Evolutionary conservation across 2,888 invertebrate genomes (phyloP).

Genomic region (Sicus ferrugineus): DNA sequence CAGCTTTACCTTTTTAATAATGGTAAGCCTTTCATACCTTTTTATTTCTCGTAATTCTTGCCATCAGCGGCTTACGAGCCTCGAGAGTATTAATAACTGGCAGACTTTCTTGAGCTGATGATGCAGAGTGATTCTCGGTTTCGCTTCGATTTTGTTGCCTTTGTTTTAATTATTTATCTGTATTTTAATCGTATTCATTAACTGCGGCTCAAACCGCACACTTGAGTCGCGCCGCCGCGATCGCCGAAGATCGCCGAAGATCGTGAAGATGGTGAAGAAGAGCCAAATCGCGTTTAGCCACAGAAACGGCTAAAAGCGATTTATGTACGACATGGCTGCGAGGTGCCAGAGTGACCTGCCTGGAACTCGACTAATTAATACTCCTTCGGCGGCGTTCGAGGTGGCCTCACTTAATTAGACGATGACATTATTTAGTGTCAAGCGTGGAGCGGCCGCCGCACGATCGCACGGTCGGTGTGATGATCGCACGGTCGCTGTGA

Average conservation of each 20-base stretch:
- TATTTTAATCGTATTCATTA: slow-evolving; percentile 39
- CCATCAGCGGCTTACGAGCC: background rate
- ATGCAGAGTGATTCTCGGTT: too few relatives aligned
- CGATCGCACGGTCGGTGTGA: background rate
- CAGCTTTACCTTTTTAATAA: background rate
- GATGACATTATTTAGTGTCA: slow-evolving; percentile 40
- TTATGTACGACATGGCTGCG: slow-evolving; percentile 29
- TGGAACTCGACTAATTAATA: slow-evolving; percentile 29
- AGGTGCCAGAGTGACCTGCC: slow-evolving; percentile 30
- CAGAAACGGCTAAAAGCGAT: slow-evolving; percentile 1
- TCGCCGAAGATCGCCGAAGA: background rate
- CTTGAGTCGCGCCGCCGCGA: slow-evolving; percentile 15
- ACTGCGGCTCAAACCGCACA: slow-evolving; percentile 38
- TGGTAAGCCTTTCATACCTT: slow-evolving; percentile 20
- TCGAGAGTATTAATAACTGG: slow-evolving; percentile 20
- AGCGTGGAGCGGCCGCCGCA: background rate
- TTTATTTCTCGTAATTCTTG: background rate
- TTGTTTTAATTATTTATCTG: slow-evolving; percentile 41
- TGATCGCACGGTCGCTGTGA: too few relatives aligned
- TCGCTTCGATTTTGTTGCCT: too few relatives aligned
- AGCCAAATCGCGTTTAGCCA: background rate
- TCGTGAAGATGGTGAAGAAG: background rate
- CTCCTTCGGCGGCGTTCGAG: background rate
- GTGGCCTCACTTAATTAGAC: slow-evolving; percentile 36
- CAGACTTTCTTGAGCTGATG: background rate